Percentiles rank a stretch among this genome's conserved stretches.
Evolutionary conservation across 1,140 invertebrate species (phyloP).

Genomic region (Geopemphigus sp.): DNA sequence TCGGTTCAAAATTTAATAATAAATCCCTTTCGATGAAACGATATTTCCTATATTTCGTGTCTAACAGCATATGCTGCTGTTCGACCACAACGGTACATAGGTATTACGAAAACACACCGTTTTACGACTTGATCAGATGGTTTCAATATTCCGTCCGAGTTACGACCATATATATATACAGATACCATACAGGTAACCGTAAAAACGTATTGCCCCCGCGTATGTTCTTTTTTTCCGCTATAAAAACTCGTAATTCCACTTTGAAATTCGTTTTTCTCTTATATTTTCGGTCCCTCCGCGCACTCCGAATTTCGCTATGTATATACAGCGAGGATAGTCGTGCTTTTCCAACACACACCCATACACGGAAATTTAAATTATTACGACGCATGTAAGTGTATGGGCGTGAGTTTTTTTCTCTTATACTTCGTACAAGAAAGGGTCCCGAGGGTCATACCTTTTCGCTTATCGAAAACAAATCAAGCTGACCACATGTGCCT

Average conservation of each 20-base stretch:
- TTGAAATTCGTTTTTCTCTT: constrained; percentile 34
- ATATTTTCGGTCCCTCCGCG: background rate
- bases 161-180: background rate
- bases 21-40: constrained; percentile 39
- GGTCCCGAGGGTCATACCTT: constrained; percentile 46
- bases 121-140: constrained; percentile 48
- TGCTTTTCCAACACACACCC: background rate
- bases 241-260: constrained; percentile 41
- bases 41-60: constrained; percentile 33
- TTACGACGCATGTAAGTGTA: constrained; percentile 34
- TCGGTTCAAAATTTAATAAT: constrained; percentile 42
- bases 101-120: constrained; percentile 36
- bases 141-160: constrained; percentile 42
- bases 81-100: constrained; percentile 16
- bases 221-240: constrained; percentile 4
- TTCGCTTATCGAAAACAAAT: constrained; percentile 50
- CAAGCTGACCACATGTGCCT: constrained; percentile 49
- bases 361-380: constrained; percentile 35
- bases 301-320: background rate
- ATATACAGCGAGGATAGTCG: background rate
- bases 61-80: background rate
- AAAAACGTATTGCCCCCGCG: constrained; percentile 29
- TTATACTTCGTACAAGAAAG: constrained; percentile 41
- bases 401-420: constrained; percentile 16
- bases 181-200: constrained; percentile 38